Evolutionary conservation across 1,140 invertebrate species (phyloP), one percentile per base, ranked within the genome.

Genomic region (Trichonephila inaurata): DNA sequence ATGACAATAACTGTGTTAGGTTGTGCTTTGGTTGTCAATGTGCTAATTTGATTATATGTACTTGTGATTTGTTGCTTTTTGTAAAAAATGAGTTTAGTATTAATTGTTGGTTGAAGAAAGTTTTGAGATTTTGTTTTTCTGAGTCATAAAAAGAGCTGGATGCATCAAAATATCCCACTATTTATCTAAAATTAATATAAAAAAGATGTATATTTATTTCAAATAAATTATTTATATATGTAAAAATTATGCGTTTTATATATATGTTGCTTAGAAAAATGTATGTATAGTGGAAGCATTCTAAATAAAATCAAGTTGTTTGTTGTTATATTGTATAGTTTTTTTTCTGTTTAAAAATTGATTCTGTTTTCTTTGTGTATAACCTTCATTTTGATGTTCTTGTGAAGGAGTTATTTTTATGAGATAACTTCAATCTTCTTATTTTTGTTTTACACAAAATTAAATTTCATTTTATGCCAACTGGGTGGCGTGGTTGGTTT

Each of bases 211-310:
- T 72, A 77, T 77, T 77, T 40, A 77, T 77, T 77, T 77, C 14
- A 7, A 77, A 33, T 33, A 77, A 77, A 77, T 77, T 77, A 28
- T 72, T 33, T 40, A 77, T 40, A 77, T 77, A 16, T 77, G 28
- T 77, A 77, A 40, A 77, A 77, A 77, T 77, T 77, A 33, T 77
- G 72, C 18, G 33, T 77, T 77, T 77, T 33, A 77, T 77, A 40
- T 77, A 40, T 77, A 33, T 77, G 72, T 77, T 77, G 72, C 28
- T 28, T 18, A 7, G 24, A 33, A 33, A 18, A 14, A 77, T 40
- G 14, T 33, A 40, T 77, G 72, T 77, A 77, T 77, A 77, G 69
- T 33, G 28, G 28, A 77, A 77, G 24, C 10, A 16, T 77, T 40
- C 72, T 77, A 19, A 77, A 77, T 77, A 77, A 77, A 77, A 2